Conservation (phyloP, 1,140 invertebrate genomes). For the Ptiloglossa arizonensis region DNA sequence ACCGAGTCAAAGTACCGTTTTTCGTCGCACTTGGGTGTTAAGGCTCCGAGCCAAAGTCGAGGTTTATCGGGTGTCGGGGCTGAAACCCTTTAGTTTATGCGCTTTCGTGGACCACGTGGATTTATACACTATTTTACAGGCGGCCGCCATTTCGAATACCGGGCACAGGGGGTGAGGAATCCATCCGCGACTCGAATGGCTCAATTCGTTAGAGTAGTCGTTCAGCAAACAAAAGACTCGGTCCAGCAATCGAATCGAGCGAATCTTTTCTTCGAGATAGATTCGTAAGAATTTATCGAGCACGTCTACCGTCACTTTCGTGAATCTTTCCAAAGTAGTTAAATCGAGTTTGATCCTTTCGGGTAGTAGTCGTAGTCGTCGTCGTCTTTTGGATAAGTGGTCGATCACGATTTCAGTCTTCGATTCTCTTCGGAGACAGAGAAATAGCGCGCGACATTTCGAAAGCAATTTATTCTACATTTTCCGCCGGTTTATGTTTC, state of each 20-base stretch:
- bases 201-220: constrained; percentile 22
- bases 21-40: not conserved
- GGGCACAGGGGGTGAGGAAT: not conserved
- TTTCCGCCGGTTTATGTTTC: not conserved
- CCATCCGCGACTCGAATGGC: not conserved
- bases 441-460: not conserved
- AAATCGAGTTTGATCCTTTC: constrained; percentile 11
- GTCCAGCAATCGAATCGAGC: constrained; percentile 3
- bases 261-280: not conserved
- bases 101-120: not conserved
- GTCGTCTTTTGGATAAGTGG: not conserved
- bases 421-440: not conserved
- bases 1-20: not conserved
- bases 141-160: constrained; percentile 13
- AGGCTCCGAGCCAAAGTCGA: not conserved
- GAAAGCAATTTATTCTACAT: not conserved
- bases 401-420: not conserved
- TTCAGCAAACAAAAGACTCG: constrained; percentile 14
- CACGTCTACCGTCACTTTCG: not conserved
- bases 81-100: constrained; percentile 7
- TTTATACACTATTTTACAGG: constrained; percentile 3
- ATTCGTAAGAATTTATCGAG: constrained; percentile 12
- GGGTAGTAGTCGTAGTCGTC: no score
- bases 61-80: constrained; percentile 3
- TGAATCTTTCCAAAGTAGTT: not conserved